These are phyloP conservation scores for Tylochromis polylepis DNA, from an alignment of 2,113 vertebrate species.

Conservation along the genomic window DNA sequence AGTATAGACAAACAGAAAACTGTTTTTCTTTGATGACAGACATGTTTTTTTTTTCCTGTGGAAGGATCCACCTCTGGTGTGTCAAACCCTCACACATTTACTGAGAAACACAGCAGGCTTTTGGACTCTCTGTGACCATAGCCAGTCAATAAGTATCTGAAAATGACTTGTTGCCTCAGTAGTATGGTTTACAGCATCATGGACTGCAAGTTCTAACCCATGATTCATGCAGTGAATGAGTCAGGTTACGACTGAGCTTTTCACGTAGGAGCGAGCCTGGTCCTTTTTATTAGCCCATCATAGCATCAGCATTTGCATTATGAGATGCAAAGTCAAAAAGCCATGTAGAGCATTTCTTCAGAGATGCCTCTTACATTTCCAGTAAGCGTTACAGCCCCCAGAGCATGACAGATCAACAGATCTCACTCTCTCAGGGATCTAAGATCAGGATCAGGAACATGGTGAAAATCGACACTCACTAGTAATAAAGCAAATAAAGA, in stretches of 20 bases:
- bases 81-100: background rate
- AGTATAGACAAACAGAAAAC: background rate
- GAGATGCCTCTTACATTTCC: background rate
- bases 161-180: background rate
- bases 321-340: background rate
- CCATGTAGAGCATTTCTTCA: background rate
- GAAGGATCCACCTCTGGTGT: background rate
- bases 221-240: background rate
- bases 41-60: background rate
- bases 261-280: background rate
- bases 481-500: background rate
- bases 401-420: background rate
- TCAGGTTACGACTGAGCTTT: background rate
- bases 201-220: background rate
- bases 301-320: background rate
- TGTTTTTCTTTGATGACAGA: background rate
- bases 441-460: background rate
- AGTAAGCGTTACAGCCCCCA: background rate
- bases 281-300: background rate
- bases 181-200: background rate
- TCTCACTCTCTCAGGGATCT: background rate
- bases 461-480: rapidly evolving
- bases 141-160: background rate
- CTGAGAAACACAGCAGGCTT: background rate
- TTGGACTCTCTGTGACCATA: background rate